Base-by-base conservation (phyloP, 2,888 invertebrate species). In the Steromphala cineraria region DNA sequence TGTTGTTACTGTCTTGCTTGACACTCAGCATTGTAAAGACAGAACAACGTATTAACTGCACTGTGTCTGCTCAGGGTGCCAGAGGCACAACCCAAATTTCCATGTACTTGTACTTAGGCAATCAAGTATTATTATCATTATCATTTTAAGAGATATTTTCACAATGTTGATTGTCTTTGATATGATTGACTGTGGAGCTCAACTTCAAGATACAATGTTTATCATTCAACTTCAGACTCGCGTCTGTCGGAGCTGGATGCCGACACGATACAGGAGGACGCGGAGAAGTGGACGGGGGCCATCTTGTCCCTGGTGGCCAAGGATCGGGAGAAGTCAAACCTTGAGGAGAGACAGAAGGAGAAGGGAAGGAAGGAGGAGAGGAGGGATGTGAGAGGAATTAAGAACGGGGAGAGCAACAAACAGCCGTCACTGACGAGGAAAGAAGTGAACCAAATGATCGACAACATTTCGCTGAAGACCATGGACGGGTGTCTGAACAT, bases 401-500 rank as follows among this genome's bases (percentile, higher is more conserved):
- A 24, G 21, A 28, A 36, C 36, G 46, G 78, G 19, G 56, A 55
- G 15, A 8, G 74, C 10, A 40, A 15, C 31, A 67, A 80, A 17
- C 28, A 67, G 40, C 40, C 78, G 10, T 56, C 75, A 1, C 21
- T 78, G 53, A 55, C 78, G 52, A 53, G 85, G 75, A 80, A 82
- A 8, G 87, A 91, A 15, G 86, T 90, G 15, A 84, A 87, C 53
- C 83, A 86, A 28, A 82, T 91, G 53, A 67, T 91, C n/a, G 86
- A 89, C 62, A 86, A 89, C 53, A 83, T 89, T 52, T 84, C 89
- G 0, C 81, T 87, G n/a, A 85, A 89, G 67, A 90, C 89, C 13
- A 89, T 92, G 87, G 90, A 91, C 80, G 90, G 89, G 31, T 92
- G 92, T 85, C 80, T 91, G 67, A 84, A 89, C 46, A 84, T 92